Evolutionary conservation across 1,140 invertebrate species (phyloP).

Genomic region (Telenomus remus): DNA sequence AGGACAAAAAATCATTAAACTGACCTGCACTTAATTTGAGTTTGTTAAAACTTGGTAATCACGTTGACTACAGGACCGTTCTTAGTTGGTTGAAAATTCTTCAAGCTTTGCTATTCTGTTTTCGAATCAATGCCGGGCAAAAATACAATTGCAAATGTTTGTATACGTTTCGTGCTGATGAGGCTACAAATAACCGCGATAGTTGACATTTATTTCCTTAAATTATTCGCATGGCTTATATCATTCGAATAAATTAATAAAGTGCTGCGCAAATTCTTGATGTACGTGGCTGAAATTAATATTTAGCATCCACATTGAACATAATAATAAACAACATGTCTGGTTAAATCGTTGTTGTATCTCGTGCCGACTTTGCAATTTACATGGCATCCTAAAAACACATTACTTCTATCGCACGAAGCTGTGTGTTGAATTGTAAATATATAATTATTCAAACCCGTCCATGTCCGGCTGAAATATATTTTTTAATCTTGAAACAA

Average conservation of each 20-base stretch:
- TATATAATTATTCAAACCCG: background rate
- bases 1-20: constrained; percentile 16
- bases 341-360: constrained; percentile 9
- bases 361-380: background rate
- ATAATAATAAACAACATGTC: constrained; percentile 29
- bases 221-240: constrained; percentile 1
- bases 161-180: background rate
- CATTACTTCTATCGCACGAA: background rate
- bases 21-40: constrained; percentile 1
- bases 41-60: constrained; percentile 35
- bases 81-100: too few relatives aligned
- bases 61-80: too few relatives aligned
- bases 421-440: background rate
- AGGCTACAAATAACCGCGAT: constrained; percentile 12
- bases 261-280: constrained; percentile 8
- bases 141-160: background rate
- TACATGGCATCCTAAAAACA: constrained; percentile 9
- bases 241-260: constrained; percentile 37
- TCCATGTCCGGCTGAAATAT: background rate
- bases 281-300: constrained; percentile 25
- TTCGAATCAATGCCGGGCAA: background rate
- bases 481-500: background rate
- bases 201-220: constrained; percentile 22
- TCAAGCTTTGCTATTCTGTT: too few relatives aligned
- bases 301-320: constrained; percentile 34